Evolutionary conservation across 2,113 vertebrate species (phyloP), one percentile per base, ranked within the genome.

Genomic region (Ia io): DNA sequence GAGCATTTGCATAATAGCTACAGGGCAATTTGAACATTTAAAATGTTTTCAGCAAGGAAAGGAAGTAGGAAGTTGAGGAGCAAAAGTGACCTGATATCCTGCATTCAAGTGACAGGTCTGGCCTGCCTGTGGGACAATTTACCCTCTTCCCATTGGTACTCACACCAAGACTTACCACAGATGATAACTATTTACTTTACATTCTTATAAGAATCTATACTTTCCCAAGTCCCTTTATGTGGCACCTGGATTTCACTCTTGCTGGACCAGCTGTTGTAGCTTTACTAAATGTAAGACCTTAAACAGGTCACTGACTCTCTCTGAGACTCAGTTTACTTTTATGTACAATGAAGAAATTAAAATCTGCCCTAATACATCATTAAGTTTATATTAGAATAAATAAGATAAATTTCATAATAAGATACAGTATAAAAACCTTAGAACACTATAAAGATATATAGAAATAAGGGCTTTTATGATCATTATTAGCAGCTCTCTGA

Each of bases 271-370:
- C 53, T 70, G 9, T 42, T 87, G 40, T 89, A 78, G 22, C 22
- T 86, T 74, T 65, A 69, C 51, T 32, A 93, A 49, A 16, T 17
- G 2, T 65, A 47, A 70, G 23, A 35, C 42, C n/a, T 92, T 69
- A 74, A 85, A 63, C 17, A 84, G 85, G 35, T 71, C 88, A 61
- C 9, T 56, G 73, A 92, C 14, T 25, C 76, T 73, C 73, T 65
- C 53, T 87, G 78, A 61, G 13, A 8, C 44, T 87, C 17, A 61
- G 59, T 76, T 93, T 87, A 63, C 22, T 80, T 82, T 80, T 93
- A 56, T 82, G 18, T 91, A 91, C 85, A 84, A 90, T n/a, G 7
- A 88, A 84, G 42, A 84, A 59, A 87, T 78, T 59, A 76, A 61
- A 65, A 80, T 71, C 82, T 76, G 14, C 25, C 53, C 88, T 40